phyloP scores from a whole-genome alignment of 2,888 invertebrate species.

The Melieria picta region DNA sequence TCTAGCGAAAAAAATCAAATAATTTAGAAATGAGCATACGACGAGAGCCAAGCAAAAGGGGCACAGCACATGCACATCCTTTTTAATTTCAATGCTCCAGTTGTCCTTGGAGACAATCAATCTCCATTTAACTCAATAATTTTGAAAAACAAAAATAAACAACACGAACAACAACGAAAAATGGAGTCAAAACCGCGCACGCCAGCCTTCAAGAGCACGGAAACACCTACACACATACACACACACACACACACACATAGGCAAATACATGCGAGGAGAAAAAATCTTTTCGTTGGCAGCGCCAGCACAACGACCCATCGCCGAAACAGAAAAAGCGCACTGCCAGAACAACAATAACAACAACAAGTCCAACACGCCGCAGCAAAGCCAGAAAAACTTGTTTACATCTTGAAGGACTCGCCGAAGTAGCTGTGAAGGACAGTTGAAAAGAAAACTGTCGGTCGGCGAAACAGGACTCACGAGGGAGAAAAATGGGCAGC shows the following conservation, averaged over 20 bases:
- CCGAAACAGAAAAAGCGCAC: background rate
- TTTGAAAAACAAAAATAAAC: conserved; percentile 36
- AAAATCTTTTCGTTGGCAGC: background rate
- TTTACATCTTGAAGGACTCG: conserved; percentile 53
- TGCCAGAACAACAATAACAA: background rate
- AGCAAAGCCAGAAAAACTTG: conserved; percentile 43
- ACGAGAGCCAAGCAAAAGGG: background rate
- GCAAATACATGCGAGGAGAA: background rate
- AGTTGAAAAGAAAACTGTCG: background rate
- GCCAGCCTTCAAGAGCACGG: too few species aligned
- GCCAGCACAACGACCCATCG: background rate
- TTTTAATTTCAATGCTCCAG: background rate
- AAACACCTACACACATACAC: background rate
- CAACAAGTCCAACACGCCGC: background rate
- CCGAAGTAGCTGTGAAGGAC: background rate
- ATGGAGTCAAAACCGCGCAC: too few species aligned
- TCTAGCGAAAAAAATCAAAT: background rate
- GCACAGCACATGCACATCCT: background rate
- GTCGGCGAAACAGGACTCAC: too few species aligned
- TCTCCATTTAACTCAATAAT: conserved; percentile 60
- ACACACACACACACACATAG: conserved; percentile 33
- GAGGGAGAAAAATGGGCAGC: too few species aligned
- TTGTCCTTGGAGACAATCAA: conserved; percentile 62
- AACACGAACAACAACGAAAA: conserved; percentile 32
- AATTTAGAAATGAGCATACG: background rate